Conservation (phyloP, 2,113 vertebrate genomes). For the Zosterops hypoxanthus region DNA sequence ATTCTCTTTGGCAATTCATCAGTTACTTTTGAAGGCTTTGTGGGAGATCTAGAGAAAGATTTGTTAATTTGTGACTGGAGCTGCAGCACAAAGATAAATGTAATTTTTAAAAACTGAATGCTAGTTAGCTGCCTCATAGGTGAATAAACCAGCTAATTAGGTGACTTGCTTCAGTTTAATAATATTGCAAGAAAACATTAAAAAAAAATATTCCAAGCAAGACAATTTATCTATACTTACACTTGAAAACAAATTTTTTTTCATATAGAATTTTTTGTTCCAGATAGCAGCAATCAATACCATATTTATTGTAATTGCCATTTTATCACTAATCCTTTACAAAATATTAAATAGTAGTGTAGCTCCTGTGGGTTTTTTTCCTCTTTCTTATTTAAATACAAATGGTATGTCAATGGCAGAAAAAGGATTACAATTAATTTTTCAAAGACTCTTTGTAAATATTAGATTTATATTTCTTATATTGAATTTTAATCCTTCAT, state of each 20-base stretch:
- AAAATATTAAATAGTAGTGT: not conserved
- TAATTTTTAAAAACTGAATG: not conserved
- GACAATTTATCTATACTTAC: not conserved
- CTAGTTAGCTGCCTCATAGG: not conserved
- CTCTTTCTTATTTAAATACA: not conserved
- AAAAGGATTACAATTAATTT: not conserved
- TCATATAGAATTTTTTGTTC: not conserved
- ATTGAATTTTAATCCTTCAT: not conserved
- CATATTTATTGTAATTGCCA: not conserved
- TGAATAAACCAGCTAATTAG: not conserved
- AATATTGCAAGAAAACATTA: not conserved
- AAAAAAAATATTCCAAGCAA: not conserved
- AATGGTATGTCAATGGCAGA: not conserved
- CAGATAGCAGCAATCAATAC: not conserved
- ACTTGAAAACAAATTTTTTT: not conserved
- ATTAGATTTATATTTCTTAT: not conserved
- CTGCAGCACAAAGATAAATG: not conserved
- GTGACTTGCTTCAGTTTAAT: not conserved
- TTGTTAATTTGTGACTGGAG: not conserved
- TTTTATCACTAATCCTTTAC: not conserved
- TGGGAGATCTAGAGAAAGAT: not conserved
- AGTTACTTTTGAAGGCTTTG: not conserved
- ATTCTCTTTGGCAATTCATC: not conserved
- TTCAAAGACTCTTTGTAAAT: not conserved
- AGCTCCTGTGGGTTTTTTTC: rapidly evolving